Conservation (phyloP, 2,888 invertebrate genomes). For the Lasiommata megera region DNA sequence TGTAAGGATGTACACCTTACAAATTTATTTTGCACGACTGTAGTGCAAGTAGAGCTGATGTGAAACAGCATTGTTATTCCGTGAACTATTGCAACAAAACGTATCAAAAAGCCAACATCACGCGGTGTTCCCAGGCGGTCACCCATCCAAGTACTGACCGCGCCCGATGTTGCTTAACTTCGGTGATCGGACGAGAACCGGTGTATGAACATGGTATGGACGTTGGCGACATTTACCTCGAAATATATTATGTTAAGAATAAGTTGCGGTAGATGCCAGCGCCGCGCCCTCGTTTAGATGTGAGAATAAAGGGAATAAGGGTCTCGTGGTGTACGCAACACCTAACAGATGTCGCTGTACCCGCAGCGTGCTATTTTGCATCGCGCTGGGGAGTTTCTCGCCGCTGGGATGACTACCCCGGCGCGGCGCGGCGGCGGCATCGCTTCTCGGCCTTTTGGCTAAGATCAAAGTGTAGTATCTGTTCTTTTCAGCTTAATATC, state of each 20-base stretch:
- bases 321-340: too few species aligned
- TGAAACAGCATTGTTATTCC: too few species aligned
- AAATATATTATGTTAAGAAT: not conserved
- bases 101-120: slow-evolving; percentile 33
- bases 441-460: not conserved
- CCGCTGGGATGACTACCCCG: not conserved
- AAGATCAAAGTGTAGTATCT: not conserved
- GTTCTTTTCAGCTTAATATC: too few species aligned
- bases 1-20: too few species aligned
- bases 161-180: slow-evolving; percentile 49
- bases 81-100: too few species aligned
- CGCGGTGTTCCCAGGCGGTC: slow-evolving; percentile 43
- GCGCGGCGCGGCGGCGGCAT: not conserved
- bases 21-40: too few species aligned
- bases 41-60: too few species aligned
- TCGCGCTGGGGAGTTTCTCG: too few species aligned
- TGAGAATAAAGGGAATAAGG: too few species aligned
- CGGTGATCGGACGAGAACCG: slow-evolving; percentile 48
- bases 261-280: not conserved
- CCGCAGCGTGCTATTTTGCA: too few species aligned
- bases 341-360: too few species aligned
- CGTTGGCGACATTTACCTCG: not conserved
- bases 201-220: not conserved
- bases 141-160: slow-evolving; percentile 51
- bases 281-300: not conserved